A percentile compares a stretch with the other conserved stretches of the same genome.
These are phyloP conservation scores for Polypedilum pembai DNA, from an alignment of 1,140 invertebrate genomes.

Conservation along the genomic window DNA sequence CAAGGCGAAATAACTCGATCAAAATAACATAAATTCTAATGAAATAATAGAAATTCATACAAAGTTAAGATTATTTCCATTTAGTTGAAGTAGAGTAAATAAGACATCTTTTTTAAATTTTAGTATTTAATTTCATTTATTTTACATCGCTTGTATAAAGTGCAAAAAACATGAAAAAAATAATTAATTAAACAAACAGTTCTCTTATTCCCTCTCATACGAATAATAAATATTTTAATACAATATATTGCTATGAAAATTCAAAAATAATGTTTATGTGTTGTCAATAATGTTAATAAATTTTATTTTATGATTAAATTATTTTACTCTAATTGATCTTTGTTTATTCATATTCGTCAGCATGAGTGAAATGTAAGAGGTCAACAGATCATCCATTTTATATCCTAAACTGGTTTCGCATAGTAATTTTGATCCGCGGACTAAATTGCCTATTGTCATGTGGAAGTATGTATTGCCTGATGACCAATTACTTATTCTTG, in stretches of 20 bases:
- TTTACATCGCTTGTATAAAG: neutral
- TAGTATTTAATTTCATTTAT: too few relatives aligned
- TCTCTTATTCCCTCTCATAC: neutral
- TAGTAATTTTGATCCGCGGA: conserved; percentile 89
- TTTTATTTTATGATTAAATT: conserved; percentile 35
- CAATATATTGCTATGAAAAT: neutral
- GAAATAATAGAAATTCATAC: too few relatives aligned
- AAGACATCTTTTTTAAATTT: too few relatives aligned
- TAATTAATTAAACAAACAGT: neutral
- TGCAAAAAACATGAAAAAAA: neutral
- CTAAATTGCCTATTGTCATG: conserved; percentile 97
- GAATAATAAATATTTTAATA: conserved; percentile 14
- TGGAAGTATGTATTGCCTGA: conserved; percentile 99
- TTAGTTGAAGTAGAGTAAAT: too few relatives aligned
- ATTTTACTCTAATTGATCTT: conserved; percentile 71
- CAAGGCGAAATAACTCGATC: too few relatives aligned
- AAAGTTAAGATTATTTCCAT: too few relatives aligned
- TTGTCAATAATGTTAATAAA: neutral
- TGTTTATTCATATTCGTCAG: conserved; percentile 93
- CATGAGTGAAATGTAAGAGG: conserved; percentile 98
- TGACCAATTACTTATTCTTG: conserved; percentile 98
- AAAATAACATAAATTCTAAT: too few relatives aligned
- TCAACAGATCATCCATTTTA: conserved; percentile 99
- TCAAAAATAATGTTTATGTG: too few relatives aligned
- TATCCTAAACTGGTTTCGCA: conserved; percentile 99